These are phyloP conservation scores for Uropsilus gracilis DNA, from an alignment of 2,113 vertebrate genomes.

Conservation along the genomic window DNA sequence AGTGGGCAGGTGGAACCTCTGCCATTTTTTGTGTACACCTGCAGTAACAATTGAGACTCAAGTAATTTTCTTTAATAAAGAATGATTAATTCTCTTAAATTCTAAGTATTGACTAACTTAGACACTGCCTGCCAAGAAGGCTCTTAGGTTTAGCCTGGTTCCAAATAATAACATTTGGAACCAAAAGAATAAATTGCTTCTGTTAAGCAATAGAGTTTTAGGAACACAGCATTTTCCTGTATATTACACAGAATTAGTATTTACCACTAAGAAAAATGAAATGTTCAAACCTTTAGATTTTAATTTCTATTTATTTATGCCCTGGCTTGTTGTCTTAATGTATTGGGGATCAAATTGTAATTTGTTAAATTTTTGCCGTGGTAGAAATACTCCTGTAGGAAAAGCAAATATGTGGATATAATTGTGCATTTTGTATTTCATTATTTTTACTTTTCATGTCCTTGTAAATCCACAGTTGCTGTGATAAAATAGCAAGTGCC, in stretches of 20 bases:
- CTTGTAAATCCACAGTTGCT: neutral
- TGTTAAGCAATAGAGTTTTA: neutral
- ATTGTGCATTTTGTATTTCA: neutral
- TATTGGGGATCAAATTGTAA: neutral
- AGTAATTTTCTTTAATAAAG: neutral
- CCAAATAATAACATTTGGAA: neutral
- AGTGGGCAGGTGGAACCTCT: neutral
- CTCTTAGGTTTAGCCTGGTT: neutral
- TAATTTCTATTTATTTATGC: neutral
- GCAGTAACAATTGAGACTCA: neutral
- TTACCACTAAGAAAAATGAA: neutral
- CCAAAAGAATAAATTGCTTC: neutral
- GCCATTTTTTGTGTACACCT: neutral
- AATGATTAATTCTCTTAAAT: neutral
- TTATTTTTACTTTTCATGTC: neutral
- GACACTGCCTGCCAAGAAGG: neutral
- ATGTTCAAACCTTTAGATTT: neutral
- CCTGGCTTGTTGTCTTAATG: neutral
- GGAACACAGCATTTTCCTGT: neutral
- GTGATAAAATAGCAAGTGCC: neutral
- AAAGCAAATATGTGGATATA: neutral
- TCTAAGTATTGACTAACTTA: neutral
- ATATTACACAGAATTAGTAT: neutral
- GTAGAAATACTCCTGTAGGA: neutral
- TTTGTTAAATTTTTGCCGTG: slow-evolving; percentile 15